Percentiles rank a stretch among this genome's conserved stretches.
phyloP scores from a whole-genome alignment of 2,797 vertebrate genomes.

The Heteromormyrus szaboi region DNA sequence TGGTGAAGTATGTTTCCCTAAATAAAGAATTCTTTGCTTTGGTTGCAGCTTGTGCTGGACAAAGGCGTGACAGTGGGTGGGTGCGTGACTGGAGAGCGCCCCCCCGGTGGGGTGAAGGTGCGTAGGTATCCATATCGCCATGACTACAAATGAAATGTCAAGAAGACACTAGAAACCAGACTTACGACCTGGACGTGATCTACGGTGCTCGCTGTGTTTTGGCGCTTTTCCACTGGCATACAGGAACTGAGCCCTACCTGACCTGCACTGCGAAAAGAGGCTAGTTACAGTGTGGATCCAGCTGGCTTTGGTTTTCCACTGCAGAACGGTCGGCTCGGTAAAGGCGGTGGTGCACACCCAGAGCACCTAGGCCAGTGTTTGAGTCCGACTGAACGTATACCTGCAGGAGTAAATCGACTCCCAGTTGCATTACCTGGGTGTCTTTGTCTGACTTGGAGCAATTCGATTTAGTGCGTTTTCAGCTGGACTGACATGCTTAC shows the following conservation, averaged over 20 bases:
- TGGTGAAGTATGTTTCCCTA: slow-evolving; percentile 1
- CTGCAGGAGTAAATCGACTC: not conserved
- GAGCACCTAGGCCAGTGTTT: not conserved
- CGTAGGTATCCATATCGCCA: slow-evolving; percentile 6
- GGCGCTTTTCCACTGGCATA: not conserved
- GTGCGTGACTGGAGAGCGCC: slow-evolving; percentile 37
- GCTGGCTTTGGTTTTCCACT: not conserved
- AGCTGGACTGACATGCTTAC: not conserved
- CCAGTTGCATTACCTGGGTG: not conserved
- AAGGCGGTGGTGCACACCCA: not conserved
- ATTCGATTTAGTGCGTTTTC: not conserved
- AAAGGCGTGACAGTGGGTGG: slow-evolving; percentile 44
- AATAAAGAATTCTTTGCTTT: not conserved
- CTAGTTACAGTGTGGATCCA: not conserved
- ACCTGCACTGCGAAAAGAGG: not conserved
- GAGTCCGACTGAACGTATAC: not conserved
- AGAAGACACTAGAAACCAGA: not conserved
- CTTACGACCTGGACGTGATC: not conserved
- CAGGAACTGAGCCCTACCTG: not conserved
- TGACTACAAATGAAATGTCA: not conserved
- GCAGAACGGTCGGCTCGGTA: not conserved
- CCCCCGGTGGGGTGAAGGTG: slow-evolving; percentile 48
- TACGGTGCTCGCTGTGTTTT: not conserved
- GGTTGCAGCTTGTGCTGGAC: slow-evolving; percentile 41
- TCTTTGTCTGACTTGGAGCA: not conserved